Evolutionary conservation across 1,140 invertebrate genomes (phyloP).

Genomic region (Nasonia longicornis): DNA sequence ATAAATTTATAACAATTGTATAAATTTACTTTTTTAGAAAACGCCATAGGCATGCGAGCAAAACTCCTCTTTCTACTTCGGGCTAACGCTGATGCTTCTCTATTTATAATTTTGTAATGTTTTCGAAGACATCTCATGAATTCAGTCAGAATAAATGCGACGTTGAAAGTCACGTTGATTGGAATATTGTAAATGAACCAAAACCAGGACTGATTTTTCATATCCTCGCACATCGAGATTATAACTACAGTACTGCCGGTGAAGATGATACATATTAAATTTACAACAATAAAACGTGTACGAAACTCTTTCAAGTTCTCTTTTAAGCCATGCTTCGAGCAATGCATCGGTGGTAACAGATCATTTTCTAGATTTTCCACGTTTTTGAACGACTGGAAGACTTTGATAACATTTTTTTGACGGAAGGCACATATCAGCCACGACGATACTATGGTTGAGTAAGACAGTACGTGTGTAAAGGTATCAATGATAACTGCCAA

Average conservation of each 20-base stretch:
- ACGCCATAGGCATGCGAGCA: not conserved
- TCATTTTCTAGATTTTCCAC: not conserved
- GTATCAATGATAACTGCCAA: not conserved
- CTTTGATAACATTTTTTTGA: not conserved
- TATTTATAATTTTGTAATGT: not conserved
- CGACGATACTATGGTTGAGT: not conserved
- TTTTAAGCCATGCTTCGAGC: not conserved
- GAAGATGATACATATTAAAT: not conserved
- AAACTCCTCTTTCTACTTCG: not conserved
- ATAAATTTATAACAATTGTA: too few species aligned
- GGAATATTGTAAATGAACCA: slow-evolving; percentile 10
- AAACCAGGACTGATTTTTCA: not conserved
- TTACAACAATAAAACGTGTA: not conserved
- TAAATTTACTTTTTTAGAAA: not conserved
- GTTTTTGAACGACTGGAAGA: not conserved
- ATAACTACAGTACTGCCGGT: not conserved
- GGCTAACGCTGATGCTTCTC: not conserved
- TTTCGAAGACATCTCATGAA: not conserved
- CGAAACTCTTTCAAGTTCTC: not conserved
- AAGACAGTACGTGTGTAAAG: not conserved
- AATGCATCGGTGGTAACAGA: not conserved
- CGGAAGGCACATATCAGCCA: not conserved
- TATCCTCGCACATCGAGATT: not conserved
- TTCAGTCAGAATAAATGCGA: not conserved
- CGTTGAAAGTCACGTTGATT: not conserved